These are phyloP conservation scores for Bombus sylvicola DNA, from an alignment of 1,140 invertebrate species.

Conservation along the genomic window DNA sequence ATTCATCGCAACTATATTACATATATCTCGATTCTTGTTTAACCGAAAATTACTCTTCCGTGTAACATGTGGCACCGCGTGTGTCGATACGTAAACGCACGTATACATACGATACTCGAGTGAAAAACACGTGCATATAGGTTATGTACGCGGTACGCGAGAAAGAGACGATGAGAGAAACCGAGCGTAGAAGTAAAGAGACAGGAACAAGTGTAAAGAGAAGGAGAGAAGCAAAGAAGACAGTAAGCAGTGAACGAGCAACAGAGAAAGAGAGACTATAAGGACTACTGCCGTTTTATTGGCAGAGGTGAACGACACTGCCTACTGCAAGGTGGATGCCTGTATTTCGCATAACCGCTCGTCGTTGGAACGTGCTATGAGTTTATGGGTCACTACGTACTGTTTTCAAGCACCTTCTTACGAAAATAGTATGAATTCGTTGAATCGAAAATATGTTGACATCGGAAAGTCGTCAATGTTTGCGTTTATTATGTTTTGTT, in stretches of 20 bases:
- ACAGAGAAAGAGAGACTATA: slow-evolving; percentile 29
- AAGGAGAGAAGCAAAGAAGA: slow-evolving; percentile 31
- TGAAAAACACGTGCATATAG: slow-evolving; percentile 46
- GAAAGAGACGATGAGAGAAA: slow-evolving; percentile 23
- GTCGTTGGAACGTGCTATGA: slow-evolving; percentile 48
- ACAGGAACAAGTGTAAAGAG: slow-evolving; percentile 32
- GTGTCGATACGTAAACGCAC: slow-evolving; percentile 22
- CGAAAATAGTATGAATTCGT: slow-evolving; percentile 16
- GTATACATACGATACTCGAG: neutral
- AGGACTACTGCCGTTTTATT: slow-evolving; percentile 63
- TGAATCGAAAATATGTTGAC: neutral
- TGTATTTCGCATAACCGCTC: slow-evolving; percentile 61
- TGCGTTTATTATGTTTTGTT: neutral
- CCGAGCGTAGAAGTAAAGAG: slow-evolving; percentile 8
- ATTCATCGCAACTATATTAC: neutral
- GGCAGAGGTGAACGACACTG: slow-evolving; percentile 72
- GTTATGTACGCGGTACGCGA: slow-evolving; percentile 27
- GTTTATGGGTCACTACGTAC: slow-evolving; percentile 64
- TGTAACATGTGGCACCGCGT: slow-evolving; percentile 6
- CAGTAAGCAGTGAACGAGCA: slow-evolving; percentile 12
- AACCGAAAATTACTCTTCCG: slow-evolving; percentile 4
- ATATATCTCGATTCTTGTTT: no score
- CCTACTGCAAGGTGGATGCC: slow-evolving; percentile 60
- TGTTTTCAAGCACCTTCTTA: slow-evolving; percentile 42
- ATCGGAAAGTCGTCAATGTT: neutral